Evolutionary conservation across 2,797 vertebrate genomes (phyloP), one percentile per base, ranked within the genome.

Genomic region (Urocyon cinereoargenteus): DNA sequence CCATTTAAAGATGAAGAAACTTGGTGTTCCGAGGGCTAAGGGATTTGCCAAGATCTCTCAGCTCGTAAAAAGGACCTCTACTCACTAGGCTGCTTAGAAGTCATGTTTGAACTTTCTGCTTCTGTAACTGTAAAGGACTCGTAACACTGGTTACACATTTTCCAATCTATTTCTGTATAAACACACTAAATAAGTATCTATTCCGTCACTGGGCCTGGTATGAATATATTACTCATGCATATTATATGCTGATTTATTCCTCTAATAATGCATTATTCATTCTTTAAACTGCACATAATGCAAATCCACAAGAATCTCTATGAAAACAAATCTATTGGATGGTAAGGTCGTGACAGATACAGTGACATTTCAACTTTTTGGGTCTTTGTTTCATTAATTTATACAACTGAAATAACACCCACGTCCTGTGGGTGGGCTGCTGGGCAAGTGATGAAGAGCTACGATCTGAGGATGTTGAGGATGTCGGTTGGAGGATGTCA

Each of bases 231-330:
- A 89, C 45, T 72, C 40, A 84, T 55, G 70, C 49, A 95, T 84
- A 92, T 85, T 91, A 94, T 22, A 96, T 75, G 92, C 95, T 96
- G 92, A 97, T 91, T 94, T 95, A 91, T 96, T 96, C 94, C 85
- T 18, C 86, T 91, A 96, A 91, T 77, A 88, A 96, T 86, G n/a
- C 90, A 97, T 96, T 94, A 97, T 95, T 97, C 96, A 97, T 94
- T 84, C 72, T 93, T 31, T 77, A 90, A 96, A 72, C 78, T 34
- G 59, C 55, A 55, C 64, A 77, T 70, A 86, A 97, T 81, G 91
- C 82, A 96, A 96, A 97, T 57, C 51, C 92, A 92, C 62, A 77
- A 53, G 90, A 92, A 87, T 77, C 61, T 86, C 64, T 57, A 81
- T 82, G 86, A 79, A 95, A 96, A 93, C 88, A 95, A 86, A 97